These are phyloP conservation scores for Alfaro cultratus DNA, from an alignment of 2,797 vertebrate species.

Conservation along the genomic window DNA sequence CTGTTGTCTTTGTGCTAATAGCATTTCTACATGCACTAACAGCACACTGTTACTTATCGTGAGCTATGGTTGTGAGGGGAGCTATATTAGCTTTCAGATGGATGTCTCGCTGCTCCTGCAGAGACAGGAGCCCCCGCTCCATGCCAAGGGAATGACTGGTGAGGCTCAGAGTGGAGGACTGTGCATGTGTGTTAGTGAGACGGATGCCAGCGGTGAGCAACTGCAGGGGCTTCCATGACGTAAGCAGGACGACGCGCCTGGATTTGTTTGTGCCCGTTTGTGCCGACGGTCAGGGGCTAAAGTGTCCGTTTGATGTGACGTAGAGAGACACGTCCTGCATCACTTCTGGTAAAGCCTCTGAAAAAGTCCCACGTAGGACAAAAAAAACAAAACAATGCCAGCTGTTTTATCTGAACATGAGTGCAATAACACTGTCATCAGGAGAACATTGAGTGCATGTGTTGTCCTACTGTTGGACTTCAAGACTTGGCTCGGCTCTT, in stretches of 20 bases:
- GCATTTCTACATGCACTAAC: constrained; percentile 22
- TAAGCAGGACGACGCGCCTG: constrained; percentile 36
- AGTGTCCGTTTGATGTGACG: constrained; percentile 33
- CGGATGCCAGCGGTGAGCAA: constrained; percentile 40
- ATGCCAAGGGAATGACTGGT: constrained; percentile 63
- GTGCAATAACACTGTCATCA: neutral
- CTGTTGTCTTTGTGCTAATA: constrained; percentile 12
- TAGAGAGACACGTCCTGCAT: constrained; percentile 23
- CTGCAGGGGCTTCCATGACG: constrained; percentile 50
- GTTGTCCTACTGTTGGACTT: neutral
- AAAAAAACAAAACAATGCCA: constrained; percentile 10
- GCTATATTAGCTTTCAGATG: constrained; percentile 60
- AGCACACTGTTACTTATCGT: constrained; percentile 29
- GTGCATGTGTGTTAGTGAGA: constrained; percentile 1
- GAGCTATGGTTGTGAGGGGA: constrained; percentile 36
- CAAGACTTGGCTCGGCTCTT: neutral
- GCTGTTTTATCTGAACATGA: constrained; percentile 15
- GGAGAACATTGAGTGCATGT: constrained; percentile 24
- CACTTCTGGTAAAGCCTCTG: constrained; percentile 56
- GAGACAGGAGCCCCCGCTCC: constrained; percentile 43
- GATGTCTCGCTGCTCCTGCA: constrained; percentile 48
- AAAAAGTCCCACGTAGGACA: constrained; percentile 11
- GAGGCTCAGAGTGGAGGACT: constrained; percentile 18
- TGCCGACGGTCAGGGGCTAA: constrained; percentile 24
- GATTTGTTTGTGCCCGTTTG: constrained; percentile 49